phyloP scores from a whole-genome alignment of 2,797 vertebrate species.

The Ctenopoma kingsleyae region DNA sequence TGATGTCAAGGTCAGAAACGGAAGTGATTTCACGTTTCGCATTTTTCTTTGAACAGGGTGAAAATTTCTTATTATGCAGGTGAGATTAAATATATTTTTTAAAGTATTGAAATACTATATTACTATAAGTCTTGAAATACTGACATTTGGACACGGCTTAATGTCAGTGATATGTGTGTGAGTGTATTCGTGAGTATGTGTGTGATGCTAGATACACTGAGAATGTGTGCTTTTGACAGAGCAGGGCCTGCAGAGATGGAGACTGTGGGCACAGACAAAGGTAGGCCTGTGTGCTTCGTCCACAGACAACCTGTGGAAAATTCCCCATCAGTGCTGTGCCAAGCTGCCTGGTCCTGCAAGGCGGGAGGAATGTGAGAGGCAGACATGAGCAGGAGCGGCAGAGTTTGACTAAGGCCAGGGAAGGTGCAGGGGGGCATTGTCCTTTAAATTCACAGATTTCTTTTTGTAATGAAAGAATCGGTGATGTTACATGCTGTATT shows the following conservation, averaged over 20 bases:
- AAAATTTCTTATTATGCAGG: conserved; percentile 4
- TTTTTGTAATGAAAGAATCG: background rate
- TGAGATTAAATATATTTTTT: conserved; percentile 40
- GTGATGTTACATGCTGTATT: background rate
- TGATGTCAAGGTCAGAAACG: conserved; percentile 23
- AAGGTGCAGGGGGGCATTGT: conserved; percentile 10
- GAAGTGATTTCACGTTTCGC: conserved; percentile 5
- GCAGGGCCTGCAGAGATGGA: conserved; percentile 49
- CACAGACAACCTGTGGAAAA: conserved; percentile 82
- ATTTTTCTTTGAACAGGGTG: background rate
- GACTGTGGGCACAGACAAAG: conserved; percentile 76
- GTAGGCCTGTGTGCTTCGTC: conserved; percentile 77
- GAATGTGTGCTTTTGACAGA: conserved; percentile 35
- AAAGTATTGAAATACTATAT: conserved; percentile 31
- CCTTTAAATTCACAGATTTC: conserved; percentile 15
- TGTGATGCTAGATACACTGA: conserved; percentile 11
- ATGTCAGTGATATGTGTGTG: conserved; percentile 17
- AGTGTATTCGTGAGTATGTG: conserved; percentile 13
- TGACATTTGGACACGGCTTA: conserved; percentile 64
- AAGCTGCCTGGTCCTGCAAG: conserved; percentile 62
- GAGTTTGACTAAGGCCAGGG: conserved; percentile 42
- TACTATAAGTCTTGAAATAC: conserved; percentile 35
- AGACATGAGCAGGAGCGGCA: conserved; percentile 62
- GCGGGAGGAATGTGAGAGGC: conserved; percentile 71
- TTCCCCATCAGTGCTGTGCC: conserved; percentile 72